Evolutionary conservation across 2,113 vertebrate genomes (phyloP), one percentile per base, ranked within the genome.

Genomic region (Tenrec ecaudatus): DNA sequence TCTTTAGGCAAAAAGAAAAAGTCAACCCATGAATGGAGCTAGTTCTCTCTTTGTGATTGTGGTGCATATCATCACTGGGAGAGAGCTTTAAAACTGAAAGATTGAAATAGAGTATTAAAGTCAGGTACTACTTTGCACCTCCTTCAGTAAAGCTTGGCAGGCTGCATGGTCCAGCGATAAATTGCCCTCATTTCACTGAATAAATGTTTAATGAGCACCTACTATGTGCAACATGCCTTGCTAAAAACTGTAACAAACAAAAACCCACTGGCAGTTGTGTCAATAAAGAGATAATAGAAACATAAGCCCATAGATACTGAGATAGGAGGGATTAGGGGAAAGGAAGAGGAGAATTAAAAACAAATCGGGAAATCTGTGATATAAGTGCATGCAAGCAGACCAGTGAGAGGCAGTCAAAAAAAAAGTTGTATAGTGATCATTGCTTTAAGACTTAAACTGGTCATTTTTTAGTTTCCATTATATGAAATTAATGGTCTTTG

Each of bases 1-100:
- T 88, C 36, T 96, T 92, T 85, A 93, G 91, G 84, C 84, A 86
- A 82, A 12, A 64, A 73, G 15, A 60, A 62, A 62, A 62, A 75
- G 16, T 84, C 73, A 76, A 68, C 85, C 29, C 68, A 29, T 86
- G 89, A 90, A 82, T 82, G 33, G 90, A 93, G 69, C 73, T 92
- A 38, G 64, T 76, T 57, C 86, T 75, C 76, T 78, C 6, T 69
- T 38, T 53, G 66, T 75, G 53, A 68, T 93, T 92, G 93, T 38
- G 23, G 58, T 77, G 57, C 60, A 75, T 64, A 12, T 73, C n/a
- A n/a, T 93, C 82, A 81, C 12, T 77, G 43, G 89, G 22, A 27
- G 22, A 14, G 4, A 23, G 6, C 68, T 92, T 1, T 87, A 90
- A 89, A 71, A 71, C 14, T 47, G 53, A 89, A 20, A n/a, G 8